Evolutionary conservation across 2,797 vertebrate genomes (phyloP).

Genomic region (Pachyuromys duprasi): DNA sequence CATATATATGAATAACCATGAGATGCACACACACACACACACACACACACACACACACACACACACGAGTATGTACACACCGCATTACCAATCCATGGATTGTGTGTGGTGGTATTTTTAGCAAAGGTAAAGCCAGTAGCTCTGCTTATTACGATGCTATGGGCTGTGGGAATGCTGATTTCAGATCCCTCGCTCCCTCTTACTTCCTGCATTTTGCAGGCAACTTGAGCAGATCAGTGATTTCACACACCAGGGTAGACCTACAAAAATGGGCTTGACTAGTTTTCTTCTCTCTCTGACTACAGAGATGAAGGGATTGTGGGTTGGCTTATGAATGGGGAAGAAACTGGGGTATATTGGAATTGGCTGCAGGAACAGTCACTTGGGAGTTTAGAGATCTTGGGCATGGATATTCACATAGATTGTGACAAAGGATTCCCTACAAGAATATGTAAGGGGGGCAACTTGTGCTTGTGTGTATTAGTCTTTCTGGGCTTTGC

Average conservation of each 20-base stretch:
- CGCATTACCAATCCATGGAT: slow-evolving; percentile 72
- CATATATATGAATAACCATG: too few relatives aligned
- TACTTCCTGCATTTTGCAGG: not conserved
- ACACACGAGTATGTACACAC: not conserved
- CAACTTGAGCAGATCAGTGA: not conserved
- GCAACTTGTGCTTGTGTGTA: not conserved
- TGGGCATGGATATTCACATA: not conserved
- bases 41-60: not conserved
- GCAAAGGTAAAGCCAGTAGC: not conserved
- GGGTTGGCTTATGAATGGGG: not conserved
- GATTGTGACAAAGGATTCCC: not conserved
- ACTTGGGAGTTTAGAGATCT: not conserved
- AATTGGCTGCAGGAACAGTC: not conserved
- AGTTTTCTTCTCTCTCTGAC: slow-evolving; percentile 14
- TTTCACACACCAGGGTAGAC: not conserved
- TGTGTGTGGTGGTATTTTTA: slow-evolving; percentile 56
- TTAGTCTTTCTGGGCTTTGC: slow-evolving; percentile 45
- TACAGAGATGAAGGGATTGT: not conserved
- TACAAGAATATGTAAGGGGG: not conserved
- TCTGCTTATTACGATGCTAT: slow-evolving; percentile 19
- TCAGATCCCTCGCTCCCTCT: not conserved
- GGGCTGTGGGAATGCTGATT: not conserved
- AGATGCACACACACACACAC: not conserved
- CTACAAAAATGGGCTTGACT: not conserved
- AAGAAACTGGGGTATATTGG: not conserved